Base-by-base conservation (phyloP, 2,113 vertebrate species). In the Mus pahari region DNA sequence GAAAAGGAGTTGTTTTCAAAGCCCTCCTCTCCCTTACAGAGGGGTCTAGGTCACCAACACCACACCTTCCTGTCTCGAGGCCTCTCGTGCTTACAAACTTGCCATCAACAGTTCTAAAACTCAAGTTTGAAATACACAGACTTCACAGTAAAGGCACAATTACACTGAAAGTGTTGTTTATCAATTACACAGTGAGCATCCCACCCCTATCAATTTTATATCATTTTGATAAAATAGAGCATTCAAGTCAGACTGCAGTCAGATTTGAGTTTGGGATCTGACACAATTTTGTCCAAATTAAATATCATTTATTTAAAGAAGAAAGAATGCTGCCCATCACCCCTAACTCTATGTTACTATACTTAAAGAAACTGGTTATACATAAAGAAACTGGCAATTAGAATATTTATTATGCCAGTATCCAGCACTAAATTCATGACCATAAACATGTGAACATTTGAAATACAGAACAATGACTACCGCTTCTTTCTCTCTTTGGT, bases 271-370 rank as follows among this genome's bases (percentile, higher is more conserved):
- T 68, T 74, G 13, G 33, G 89, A 14, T 9, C 42, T 55, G 36
- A 82, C 5, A 93, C 14, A 83, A 53, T 74, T 74, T 87, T 45
- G 4, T n/a, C 71, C 78, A 26, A 58, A 68, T 98, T 97, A 98
- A 98, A 98, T 98, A 98, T 95, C 90, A 96, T 98, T 98, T 98
- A 98, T 98, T 98, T 98, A 98, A 98, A 98, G 97, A 98, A 98
- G 96, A 98, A 98, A 66, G 96, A 97, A 97, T 98, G 48, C 94
- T 97, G 97, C 97, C 98, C 98, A 98, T 97, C 96, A 98, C 98
- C 98, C 5, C 98, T 98, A 98, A 98, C 96, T 98, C 97, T 97
- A 98, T 97, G 96, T 95, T 97, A 94, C 98, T 98, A 98, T 97
- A 98, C 89, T 0, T 96, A 97, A 97, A 94, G 95, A n/a, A n/a